phyloP scores from a whole-genome alignment of 2,113 vertebrate genomes.

The Orthonyx spaldingii region DNA sequence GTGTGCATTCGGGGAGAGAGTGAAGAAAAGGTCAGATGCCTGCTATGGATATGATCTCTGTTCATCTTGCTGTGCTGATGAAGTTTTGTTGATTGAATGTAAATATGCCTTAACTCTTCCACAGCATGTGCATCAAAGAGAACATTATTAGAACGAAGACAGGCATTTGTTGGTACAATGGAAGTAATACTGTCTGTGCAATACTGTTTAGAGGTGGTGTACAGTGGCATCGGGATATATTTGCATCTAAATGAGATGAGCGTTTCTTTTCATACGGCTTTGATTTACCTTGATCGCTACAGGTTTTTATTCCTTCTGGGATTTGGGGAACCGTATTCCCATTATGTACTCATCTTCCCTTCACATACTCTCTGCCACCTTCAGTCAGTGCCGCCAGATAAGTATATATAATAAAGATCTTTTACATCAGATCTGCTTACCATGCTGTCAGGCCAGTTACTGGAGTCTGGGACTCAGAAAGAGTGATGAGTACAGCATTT shows the following conservation, averaged over 20 bases:
- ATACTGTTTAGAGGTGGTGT: not conserved
- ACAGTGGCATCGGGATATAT: not conserved
- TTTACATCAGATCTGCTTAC: not conserved
- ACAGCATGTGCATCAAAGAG: not conserved
- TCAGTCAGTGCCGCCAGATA: not conserved
- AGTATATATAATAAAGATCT: not conserved
- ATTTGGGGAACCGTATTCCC: not conserved
- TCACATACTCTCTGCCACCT: not conserved
- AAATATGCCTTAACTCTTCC: not conserved
- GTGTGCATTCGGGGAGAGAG: not conserved
- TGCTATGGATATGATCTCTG: not conserved
- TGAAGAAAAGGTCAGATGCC: not conserved
- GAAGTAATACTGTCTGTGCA: not conserved
- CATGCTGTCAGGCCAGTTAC: not conserved
- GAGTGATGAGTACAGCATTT: not conserved
- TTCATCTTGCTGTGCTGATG: slow-evolving; percentile 8
- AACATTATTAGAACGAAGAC: not conserved
- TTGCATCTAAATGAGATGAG: slow-evolving; percentile 52
- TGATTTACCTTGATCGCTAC: slow-evolving; percentile 27
- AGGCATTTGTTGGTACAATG: not conserved
- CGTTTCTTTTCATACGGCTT: not conserved
- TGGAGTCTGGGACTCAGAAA: not conserved
- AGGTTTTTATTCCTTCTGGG: slow-evolving; percentile 12
- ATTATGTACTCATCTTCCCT: slow-evolving; percentile 7
- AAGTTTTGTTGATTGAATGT: slow-evolving; percentile 32